Conservation (phyloP, 2,888 invertebrate genomes). For the Adela reaumurella region DNA sequence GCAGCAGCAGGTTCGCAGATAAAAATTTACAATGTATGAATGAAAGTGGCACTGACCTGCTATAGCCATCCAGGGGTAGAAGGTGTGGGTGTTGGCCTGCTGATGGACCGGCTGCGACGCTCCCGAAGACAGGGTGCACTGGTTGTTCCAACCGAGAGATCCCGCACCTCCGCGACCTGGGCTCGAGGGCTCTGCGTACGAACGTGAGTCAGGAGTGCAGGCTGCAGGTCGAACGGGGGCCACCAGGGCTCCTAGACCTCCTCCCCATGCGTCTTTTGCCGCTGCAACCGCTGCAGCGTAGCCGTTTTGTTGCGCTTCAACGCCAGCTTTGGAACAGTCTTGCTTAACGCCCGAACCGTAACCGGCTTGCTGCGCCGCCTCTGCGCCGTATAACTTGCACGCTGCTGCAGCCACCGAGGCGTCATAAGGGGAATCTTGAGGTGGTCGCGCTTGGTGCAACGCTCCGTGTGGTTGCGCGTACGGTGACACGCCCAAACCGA, state of each 20-base stretch:
- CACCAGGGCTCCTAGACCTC: constrained; percentile 61
- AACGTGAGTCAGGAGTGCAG: constrained; percentile 84
- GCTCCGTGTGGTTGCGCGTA: constrained; percentile 78
- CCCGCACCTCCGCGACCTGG: constrained; percentile 65
- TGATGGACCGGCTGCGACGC: constrained; percentile 83
- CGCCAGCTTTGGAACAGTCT: constrained; percentile 71
- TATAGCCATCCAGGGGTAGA: constrained; percentile 98
- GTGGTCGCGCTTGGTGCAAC: constrained; percentile 71
- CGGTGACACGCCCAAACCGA: constrained; percentile 81
- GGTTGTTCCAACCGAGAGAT: constrained; percentile 77
- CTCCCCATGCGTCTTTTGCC: constrained; percentile 69
- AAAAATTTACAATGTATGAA: too few species aligned
- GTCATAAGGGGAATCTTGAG: constrained; percentile 89
- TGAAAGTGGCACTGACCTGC: constrained; percentile 74
- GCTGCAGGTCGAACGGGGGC: constrained; percentile 78
- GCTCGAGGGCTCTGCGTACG: constrained; percentile 81
- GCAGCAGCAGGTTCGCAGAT: too few species aligned
- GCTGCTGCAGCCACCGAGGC: constrained; percentile 85
- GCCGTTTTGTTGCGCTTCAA: constrained; percentile 63
- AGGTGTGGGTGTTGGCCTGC: constrained; percentile 87
- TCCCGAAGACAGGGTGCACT: constrained; percentile 78
- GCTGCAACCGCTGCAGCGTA: constrained; percentile 60
- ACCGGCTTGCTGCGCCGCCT: constrained; percentile 56
- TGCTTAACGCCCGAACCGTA: constrained; percentile 62
- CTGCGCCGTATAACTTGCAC: constrained; percentile 75